Evolutionary conservation across 2,113 vertebrate species (phyloP).

Genomic region (Laticauda colubrina): DNA sequence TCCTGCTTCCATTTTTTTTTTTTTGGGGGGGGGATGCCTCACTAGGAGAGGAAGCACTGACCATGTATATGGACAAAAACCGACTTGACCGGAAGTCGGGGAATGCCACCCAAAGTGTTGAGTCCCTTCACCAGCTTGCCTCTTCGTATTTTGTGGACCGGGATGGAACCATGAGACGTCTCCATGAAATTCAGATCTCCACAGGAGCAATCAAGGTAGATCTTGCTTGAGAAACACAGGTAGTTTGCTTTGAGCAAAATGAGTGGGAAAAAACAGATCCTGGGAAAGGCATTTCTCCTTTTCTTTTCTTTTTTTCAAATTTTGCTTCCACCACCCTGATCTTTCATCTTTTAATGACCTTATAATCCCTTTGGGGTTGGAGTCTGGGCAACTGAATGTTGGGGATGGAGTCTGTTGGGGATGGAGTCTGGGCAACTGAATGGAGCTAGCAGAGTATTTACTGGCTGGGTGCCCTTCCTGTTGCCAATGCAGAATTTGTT

Average conservation of each 20-base stretch:
- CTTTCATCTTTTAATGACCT: no score
- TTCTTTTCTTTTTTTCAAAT: neutral
- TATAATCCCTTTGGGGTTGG: no score
- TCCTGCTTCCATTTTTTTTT: conserved; percentile 14
- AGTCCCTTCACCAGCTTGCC: conserved; percentile 95
- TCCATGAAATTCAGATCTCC: conserved; percentile 99
- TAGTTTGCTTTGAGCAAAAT: neutral
- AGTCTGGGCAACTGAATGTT: no score
- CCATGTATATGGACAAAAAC: conserved; percentile 98
- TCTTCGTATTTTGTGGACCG: conserved; percentile 99
- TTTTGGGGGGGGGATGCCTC: neutral
- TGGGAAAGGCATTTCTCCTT: neutral
- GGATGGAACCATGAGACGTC: conserved; percentile 95
- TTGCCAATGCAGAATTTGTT: no score
- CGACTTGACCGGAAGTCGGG: conserved; percentile 91
- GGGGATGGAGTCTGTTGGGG: no score
- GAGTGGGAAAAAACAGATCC: neutral
- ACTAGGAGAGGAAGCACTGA: conserved; percentile 95
- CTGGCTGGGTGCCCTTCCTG: no score
- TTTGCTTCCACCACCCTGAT: neutral
- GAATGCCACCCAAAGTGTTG: conserved; percentile 92
- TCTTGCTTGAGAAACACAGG: conserved; percentile 6
- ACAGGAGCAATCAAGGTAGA: conserved; percentile 96
- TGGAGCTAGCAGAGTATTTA: no score
- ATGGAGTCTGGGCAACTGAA: no score